These are phyloP conservation scores for Meleagris gallopavo DNA, from an alignment of 2,113 vertebrate genomes.

Conservation along the genomic window DNA sequence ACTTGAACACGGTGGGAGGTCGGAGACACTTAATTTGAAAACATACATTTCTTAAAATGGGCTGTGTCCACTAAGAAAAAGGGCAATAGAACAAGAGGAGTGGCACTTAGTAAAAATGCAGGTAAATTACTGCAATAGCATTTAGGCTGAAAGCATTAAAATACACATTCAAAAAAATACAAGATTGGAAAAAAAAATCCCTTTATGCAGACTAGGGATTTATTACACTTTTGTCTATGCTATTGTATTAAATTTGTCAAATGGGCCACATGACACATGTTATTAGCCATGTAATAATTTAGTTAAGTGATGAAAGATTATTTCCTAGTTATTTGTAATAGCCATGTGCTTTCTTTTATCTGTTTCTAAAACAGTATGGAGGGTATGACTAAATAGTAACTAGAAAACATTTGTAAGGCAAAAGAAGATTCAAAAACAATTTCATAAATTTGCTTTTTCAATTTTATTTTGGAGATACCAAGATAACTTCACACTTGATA, in stretches of 20 bases:
- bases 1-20: slow-evolving; percentile 69
- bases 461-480: background rate
- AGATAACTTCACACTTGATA: slow-evolving; percentile 6
- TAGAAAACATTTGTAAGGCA: background rate
- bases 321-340: background rate
- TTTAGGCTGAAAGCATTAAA: slow-evolving; percentile 37
- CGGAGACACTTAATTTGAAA: slow-evolving; percentile 76
- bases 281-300: background rate
- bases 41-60: slow-evolving; percentile 69
- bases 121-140: slow-evolving; percentile 65
- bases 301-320: background rate
- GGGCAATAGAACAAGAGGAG: slow-evolving; percentile 35
- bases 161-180: background rate
- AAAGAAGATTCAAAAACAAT: slow-evolving; percentile 24
- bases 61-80: slow-evolving; percentile 53
- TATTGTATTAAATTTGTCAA: background rate
- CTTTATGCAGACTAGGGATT: slow-evolving; percentile 18
- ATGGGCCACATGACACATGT: background rate
- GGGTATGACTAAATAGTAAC: background rate
- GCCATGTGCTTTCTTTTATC: background rate
- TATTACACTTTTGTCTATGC: background rate
- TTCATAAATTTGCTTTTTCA: slow-evolving; percentile 6
- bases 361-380: background rate
- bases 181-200: background rate
- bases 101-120: slow-evolving; percentile 56